Percentiles rank a stretch among this genome's conserved stretches.
phyloP scores from a whole-genome alignment of 2,888 invertebrate genomes.

The Campopleginae sp. region DNA sequence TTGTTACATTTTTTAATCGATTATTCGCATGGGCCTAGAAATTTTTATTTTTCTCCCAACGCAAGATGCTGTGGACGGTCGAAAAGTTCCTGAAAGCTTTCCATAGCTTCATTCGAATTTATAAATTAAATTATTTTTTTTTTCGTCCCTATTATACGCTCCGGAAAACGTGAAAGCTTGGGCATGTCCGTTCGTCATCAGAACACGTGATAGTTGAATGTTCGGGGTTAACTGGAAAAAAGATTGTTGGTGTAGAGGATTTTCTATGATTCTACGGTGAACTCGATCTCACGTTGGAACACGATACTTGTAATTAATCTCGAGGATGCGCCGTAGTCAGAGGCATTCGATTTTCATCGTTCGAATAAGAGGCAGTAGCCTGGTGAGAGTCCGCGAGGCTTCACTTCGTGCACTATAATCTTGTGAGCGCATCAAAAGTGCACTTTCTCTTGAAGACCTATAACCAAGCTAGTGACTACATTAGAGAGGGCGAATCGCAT shows the following conservation, averaged over 20 bases:
- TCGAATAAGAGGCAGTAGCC: constrained; percentile 34
- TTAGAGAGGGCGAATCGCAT: constrained; percentile 8
- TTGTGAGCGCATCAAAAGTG: constrained; percentile 69
- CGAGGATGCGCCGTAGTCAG: constrained; percentile 58
- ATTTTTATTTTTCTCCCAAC: neutral
- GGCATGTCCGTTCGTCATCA: constrained; percentile 8
- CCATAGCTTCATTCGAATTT: neutral
- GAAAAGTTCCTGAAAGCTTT: neutral
- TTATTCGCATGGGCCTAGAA: neutral
- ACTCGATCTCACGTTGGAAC: constrained; percentile 3
- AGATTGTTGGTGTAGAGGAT: constrained; percentile 25
- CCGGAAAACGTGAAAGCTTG: constrained; percentile 35
- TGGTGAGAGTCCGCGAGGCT: constrained; percentile 9
- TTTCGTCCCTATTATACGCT: neutral
- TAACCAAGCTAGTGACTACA: constrained; percentile 44
- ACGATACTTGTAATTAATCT: constrained; percentile 69
- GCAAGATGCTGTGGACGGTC: neutral
- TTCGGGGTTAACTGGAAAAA: constrained; percentile 20
- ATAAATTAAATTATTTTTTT: neutral
- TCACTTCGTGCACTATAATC: constrained; percentile 71
- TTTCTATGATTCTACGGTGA: constrained; percentile 43
- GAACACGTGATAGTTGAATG: constrained; percentile 23
- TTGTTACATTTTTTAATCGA: neutral
- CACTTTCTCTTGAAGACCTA: constrained; percentile 78
- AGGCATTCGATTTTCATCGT: constrained; percentile 75